Conservation (phyloP, 2,797 vertebrate genomes). For the Eidolon dupreanum region DNA sequence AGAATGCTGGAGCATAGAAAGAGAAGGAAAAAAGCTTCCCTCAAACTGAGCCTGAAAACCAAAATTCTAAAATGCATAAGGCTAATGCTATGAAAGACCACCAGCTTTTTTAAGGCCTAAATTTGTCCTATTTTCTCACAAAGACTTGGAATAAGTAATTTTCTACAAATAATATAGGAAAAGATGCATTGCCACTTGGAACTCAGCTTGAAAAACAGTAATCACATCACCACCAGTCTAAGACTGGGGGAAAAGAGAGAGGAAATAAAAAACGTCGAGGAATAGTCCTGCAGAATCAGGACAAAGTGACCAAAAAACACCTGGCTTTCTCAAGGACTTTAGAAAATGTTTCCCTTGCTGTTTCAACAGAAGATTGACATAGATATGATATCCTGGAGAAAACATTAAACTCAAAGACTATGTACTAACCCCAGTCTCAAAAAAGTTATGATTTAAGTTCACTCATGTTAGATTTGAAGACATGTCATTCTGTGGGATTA, state of each 20-base stretch:
- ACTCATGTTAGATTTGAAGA: background rate
- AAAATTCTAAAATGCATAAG: conserved; percentile 28
- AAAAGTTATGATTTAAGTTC: background rate
- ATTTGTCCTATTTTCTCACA: conserved; percentile 18
- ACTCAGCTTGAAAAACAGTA: background rate
- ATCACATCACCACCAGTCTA: background rate
- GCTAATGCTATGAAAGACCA: conserved; percentile 10
- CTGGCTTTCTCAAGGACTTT: background rate
- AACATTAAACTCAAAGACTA: background rate
- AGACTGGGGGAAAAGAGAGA: background rate
- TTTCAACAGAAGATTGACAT: conserved; percentile 1
- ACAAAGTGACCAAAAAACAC: background rate
- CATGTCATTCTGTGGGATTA: background rate
- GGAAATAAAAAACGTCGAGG: background rate
- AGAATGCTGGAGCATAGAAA: background rate
- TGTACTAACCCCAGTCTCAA: background rate
- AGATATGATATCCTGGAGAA: background rate
- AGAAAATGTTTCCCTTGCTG: background rate
- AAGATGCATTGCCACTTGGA: background rate
- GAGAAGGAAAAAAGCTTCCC: background rate
- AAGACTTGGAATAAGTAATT: background rate
- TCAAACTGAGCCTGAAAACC: conserved; percentile 26
- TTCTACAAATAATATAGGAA: conserved; percentile 19
- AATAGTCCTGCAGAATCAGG: background rate
- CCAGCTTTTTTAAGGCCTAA: background rate